Percentiles rank a stretch among this genome's conserved stretches.
Evolutionary conservation across 1,140 invertebrate species (phyloP).

Genomic region (Drosophila rufa): DNA sequence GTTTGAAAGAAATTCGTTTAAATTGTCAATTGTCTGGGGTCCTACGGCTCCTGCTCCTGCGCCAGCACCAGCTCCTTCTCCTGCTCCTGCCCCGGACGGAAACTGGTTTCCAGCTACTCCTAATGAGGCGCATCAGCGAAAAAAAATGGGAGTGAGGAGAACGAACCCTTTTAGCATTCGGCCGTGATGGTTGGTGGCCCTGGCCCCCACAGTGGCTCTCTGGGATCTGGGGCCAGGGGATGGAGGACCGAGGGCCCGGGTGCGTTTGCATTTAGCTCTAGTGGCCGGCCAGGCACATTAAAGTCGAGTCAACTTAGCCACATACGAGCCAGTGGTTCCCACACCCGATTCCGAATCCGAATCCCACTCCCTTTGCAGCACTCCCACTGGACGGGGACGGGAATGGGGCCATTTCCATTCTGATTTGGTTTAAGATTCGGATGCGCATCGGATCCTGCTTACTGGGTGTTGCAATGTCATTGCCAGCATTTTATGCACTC

Average conservation of each 20-base stretch:
- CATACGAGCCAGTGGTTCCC: conserved; percentile 48
- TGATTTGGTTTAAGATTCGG: conserved; percentile 72
- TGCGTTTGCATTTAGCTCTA: conserved; percentile 76
- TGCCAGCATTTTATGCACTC: conserved; percentile 77
- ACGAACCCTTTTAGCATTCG: conserved; percentile 79
- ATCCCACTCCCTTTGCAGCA: conserved; percentile 4
- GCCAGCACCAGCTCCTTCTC: conserved; percentile 7
- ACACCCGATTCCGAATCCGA: conserved; percentile 4
- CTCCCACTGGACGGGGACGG: conserved; percentile 19
- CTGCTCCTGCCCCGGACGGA: neutral
- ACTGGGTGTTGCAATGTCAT: conserved; percentile 79
- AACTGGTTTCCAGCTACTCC: conserved; percentile 78
- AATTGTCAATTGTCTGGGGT: conserved; percentile 81
- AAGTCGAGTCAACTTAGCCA: conserved; percentile 69
- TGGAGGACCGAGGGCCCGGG: conserved; percentile 12
- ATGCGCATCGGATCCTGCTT: conserved; percentile 67
- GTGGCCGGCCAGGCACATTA: conserved; percentile 68
- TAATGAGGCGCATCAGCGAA: conserved; percentile 75
- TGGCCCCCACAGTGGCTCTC: conserved; percentile 30
- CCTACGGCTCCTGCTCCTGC: conserved; percentile 36
- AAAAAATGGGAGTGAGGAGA: conserved; percentile 21
- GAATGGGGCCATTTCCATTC: conserved; percentile 37
- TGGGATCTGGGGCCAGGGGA: neutral
- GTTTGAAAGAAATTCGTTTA: conserved; percentile 82
- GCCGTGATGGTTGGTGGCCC: conserved; percentile 62